Base-by-base conservation (phyloP, 64 coral and sea anemone species). In the Catalaphyllia jardinei region DNA sequence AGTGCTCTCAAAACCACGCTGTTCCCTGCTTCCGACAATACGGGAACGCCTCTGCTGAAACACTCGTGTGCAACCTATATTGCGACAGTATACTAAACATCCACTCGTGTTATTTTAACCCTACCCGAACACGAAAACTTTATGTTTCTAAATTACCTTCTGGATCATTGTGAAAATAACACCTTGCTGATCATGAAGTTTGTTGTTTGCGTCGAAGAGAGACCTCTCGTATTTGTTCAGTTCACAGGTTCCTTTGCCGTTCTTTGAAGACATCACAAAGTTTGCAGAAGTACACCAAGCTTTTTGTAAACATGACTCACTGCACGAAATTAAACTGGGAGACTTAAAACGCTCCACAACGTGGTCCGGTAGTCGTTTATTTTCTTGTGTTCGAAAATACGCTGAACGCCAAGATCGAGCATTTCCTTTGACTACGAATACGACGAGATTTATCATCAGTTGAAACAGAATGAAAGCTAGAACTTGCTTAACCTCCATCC, bases 201-300 rank as follows among this genome's bases (percentile, higher is more conserved):
- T 69, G 65, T n/a, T 69, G 9, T 27, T 4, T 25, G 24, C 25
- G 24, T 69, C 65, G 25, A 24, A n/a, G 25, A 11, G 4, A 69
- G 25, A 69, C 1, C 10, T 75, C 33, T 55, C 19, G 20, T n/a
- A 12, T 15, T 57, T 50, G 46, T 79, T 79, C 22, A 79, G 24
- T 55, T 79, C 76, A 57, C 76, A 79, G 10, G 39, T 77, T 28
- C 76, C 52, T 13, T 79, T 79, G 76, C 38, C 74, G 19, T 49
- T 18, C 38, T 50, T 24, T 8, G 18, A 49, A 79, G 27, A 28
- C 76, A 52, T 29, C 50, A 29, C 46, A 10, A 79, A 79, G 76
- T 31, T 79, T 79, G 27, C 22, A 10, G 76, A 79, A 55, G 76
- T 28, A 57, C 76, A 79, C 46, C 49, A 28, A 10, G 52, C 46